Base-by-base conservation (phyloP, 2,113 vertebrate species). In the Urocynchramus pylzowi region DNA sequence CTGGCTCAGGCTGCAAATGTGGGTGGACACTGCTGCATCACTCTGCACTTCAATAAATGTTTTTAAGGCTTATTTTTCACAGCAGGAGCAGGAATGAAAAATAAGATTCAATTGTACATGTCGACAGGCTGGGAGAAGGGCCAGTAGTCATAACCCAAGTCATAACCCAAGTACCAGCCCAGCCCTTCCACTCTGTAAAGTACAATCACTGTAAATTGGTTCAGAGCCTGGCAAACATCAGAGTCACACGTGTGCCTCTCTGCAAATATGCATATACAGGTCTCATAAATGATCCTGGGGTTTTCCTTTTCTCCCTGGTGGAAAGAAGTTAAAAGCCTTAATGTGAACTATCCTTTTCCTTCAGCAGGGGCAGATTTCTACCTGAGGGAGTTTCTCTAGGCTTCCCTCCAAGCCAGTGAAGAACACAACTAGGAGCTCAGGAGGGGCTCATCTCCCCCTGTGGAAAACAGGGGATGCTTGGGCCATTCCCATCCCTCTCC, bases 61-160 rank as follows among this genome's bases (percentile, higher is more conserved):
- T 93, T 95, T 83, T 74, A 91, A 77, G 50, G 59, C 30, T 91
- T 80, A 77, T 96, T 91, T 93, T 67, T 77, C 76, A 37, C 73
- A 68, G 83, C 68, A 86, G 86, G 83, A 80, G 60, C 31, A 68
- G 79, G 74, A 86, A 88, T 74, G 63, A 86, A 88, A 96, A 94
- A 59, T 1, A 35, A 86, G 68, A 67, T 77, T 94, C 82, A 70
- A 87, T 70, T 90, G 85, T 52, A 94, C 5, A 3, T 37, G 78
- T 52, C 9, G 39, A 61, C 78, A 90, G 92, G 30, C 92, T 74
- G 87, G 94, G 93, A 96, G 54, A 63, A 77, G 10, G 78, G 84
- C 91, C 91, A 95, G 47, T 9, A 5, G 90, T 83, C 84, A 63
- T 47, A 96, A 80, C 82, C 75, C n/a, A n/a, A n/a, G n/a, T n/a